Base-by-base conservation (phyloP, 2,113 vertebrate species). In the Charadrius vociferus region DNA sequence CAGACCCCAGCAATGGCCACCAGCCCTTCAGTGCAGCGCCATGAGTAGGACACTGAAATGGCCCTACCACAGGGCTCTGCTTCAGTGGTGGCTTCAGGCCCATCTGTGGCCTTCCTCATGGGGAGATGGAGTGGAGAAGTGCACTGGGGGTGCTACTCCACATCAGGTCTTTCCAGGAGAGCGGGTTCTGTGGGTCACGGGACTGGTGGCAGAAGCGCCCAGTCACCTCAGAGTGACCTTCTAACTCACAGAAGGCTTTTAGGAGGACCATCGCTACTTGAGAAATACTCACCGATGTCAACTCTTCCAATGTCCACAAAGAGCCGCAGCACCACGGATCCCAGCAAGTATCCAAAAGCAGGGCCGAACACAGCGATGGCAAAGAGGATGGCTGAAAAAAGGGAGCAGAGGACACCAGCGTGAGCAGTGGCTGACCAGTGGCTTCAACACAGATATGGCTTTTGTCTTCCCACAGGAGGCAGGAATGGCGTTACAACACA, bases 351-450 rank as follows among this genome's bases (percentile, higher is more conserved):
- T 7, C 99, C 99, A 2, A 99, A 98, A 43, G 99, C 98, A 1
- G 99, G 99, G 32, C 99, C 99, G 3, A 99, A 99, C 26, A 99
- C 99, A 0, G 99, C 98, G 0, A 99, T 97, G 6, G 99, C 98
- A 94, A 99, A 99, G 74, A 99, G 98, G 91, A 99, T 99, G 88
- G 99, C 99, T 99, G 98, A 96, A 59, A 59, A n/a, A 34, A 43
- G 81, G 71, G 50, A 52, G 45, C 63, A 87, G 29, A 50, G 50
- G 30, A 56, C n/a, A 30, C 14, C 36, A 14, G 5, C 7, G 71
- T 74, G 52, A 95, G 61, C 15, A 63, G 83, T 23, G 27, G 70
- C 23, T 7, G n/a, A n/a, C n/a, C n/a, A 12, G 7, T 2, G 20
- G 24, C 15, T 88, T 21, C 67, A 22, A 2, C 10, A 32, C 34